These are phyloP conservation scores for Xenopus petersii DNA, from an alignment of 2,797 vertebrate species.

Conservation along the genomic window DNA sequence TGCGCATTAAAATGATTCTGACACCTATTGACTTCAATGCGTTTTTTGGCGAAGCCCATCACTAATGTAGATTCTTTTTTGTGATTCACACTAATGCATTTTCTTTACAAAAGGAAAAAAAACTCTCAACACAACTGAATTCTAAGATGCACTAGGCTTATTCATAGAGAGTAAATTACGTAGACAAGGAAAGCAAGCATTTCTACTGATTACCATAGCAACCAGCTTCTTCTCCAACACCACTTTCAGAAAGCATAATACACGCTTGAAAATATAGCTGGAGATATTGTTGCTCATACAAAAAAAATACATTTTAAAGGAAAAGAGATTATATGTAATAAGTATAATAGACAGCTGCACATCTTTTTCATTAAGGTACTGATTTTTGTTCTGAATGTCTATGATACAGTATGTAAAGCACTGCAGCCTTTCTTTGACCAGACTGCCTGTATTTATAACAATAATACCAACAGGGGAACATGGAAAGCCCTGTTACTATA, in stretches of 20 bases:
- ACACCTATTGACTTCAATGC: no score
- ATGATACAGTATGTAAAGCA: neutral
- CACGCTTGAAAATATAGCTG: constrained; percentile 24
- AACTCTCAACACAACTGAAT: constrained; percentile 3
- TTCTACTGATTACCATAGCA: constrained; percentile 38
- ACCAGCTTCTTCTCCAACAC: constrained; percentile 37
- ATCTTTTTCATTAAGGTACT: neutral
- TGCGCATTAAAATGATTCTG: no score
- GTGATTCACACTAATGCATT: constrained; percentile 4
- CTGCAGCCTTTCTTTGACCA: neutral
- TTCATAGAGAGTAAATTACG: constrained; percentile 37
- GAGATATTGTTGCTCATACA: neutral
- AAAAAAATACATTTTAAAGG: neutral
- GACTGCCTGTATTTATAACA: neutral
- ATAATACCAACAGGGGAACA: neutral
- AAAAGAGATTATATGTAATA: neutral
- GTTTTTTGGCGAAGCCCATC: no score
- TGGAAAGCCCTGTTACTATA: neutral
- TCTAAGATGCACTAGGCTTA: constrained; percentile 6
- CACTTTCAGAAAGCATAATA: constrained; percentile 33
- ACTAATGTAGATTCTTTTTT: no score
- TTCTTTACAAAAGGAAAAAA: constrained; percentile 5
- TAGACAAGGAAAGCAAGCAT: constrained; percentile 40
- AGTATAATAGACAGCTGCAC: neutral
- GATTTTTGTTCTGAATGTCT: neutral